Percentiles rank a stretch among this genome's conserved stretches.
These are phyloP conservation scores for Papilio protenor DNA, from an alignment of 2,888 invertebrate species.

Conservation along the genomic window DNA sequence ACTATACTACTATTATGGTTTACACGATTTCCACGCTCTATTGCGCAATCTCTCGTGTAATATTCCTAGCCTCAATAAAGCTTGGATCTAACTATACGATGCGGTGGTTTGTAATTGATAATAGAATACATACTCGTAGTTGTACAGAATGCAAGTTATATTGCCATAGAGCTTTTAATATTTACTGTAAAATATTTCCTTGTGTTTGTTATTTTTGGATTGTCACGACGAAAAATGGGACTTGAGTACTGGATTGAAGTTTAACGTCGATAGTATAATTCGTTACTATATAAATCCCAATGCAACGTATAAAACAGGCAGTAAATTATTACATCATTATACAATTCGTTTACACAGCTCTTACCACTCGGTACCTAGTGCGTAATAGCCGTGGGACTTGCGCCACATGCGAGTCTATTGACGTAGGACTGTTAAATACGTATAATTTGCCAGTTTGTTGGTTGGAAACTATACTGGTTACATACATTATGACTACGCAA, in stretches of 20 bases:
- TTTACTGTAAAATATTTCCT: not conserved
- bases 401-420: constrained; percentile 6
- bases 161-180: not conserved
- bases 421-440: constrained; percentile 2
- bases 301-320: not conserved
- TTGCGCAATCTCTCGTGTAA: not conserved
- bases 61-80: not conserved
- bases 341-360: not conserved
- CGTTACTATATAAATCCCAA: no score
- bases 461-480: not conserved
- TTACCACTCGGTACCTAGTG: not conserved
- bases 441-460: not conserved
- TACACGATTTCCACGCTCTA: not conserved
- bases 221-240: no score
- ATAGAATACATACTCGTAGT: not conserved
- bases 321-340: not conserved
- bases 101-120: not conserved
- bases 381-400: not conserved
- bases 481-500: not conserved
- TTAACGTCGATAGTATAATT: no score
- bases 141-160: not conserved
- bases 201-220: not conserved
- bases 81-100: not conserved
- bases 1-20: no score
- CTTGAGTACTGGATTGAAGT: no score